Conservation (phyloP, 35 echinoderm and acorn worm genomes). For the Eucidaris tribuloides region DNA sequence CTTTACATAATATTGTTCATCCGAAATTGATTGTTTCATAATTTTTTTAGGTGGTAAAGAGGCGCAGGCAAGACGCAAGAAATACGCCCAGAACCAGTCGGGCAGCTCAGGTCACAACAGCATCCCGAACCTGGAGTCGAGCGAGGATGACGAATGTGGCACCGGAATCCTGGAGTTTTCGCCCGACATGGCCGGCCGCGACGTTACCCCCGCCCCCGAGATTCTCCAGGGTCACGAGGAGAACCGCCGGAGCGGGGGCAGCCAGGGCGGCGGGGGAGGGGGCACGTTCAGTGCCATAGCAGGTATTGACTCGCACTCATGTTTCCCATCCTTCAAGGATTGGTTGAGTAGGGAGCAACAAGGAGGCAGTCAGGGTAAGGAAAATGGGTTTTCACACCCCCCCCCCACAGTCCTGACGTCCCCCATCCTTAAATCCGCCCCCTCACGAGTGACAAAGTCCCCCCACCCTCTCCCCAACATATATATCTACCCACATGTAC, state of each 20-base stretch:
- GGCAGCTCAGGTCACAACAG: slow-evolving; percentile 29
- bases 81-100: slow-evolving; percentile 29
- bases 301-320: slow-evolving; percentile 60
- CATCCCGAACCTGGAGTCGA: slow-evolving; percentile 65
- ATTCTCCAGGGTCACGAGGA: slow-evolving; percentile 39
- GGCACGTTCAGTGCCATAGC: slow-evolving; percentile 75
- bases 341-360: slow-evolving; percentile 34
- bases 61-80: slow-evolving; percentile 27
- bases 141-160: slow-evolving; percentile 77
- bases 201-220: slow-evolving; percentile 86
- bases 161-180: slow-evolving; percentile 97
- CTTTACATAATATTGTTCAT: no score
- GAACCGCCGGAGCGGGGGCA: slow-evolving; percentile 20
- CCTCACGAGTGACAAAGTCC: no score
- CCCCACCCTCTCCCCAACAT: neutral
- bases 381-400: neutral
- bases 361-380: slow-evolving; percentile 9
- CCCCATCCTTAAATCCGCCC: neutral
- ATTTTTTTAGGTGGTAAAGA: slow-evolving; percentile 11
- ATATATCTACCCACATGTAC: neutral
- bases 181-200: slow-evolving; percentile 86
- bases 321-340: slow-evolving; percentile 18
- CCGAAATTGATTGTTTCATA: no score
- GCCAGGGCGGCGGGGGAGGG: neutral
- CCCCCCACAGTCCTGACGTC: no score